phyloP scores from a whole-genome alignment of 2,113 vertebrate genomes.

The Lamprotornis superbus region DNA sequence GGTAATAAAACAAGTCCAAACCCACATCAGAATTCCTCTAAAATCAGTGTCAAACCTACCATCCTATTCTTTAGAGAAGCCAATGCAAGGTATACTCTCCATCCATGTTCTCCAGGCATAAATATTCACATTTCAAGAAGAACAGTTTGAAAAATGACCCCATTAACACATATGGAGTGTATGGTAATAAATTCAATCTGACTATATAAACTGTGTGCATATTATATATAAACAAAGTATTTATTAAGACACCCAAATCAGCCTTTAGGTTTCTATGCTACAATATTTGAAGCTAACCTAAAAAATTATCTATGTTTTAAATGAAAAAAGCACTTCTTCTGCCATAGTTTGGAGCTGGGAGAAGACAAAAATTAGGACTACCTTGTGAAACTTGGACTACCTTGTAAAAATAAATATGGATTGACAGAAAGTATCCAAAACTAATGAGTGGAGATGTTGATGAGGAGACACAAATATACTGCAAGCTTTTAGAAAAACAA shows the following conservation, averaged over 20 bases:
- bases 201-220: neutral
- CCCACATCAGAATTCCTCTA: neutral
- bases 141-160: neutral
- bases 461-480: neutral
- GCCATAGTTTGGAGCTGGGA: neutral
- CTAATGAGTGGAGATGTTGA: neutral
- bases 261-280: neutral
- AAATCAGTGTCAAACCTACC: neutral
- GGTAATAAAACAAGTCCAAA: neutral
- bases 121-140: neutral
- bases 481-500: neutral
- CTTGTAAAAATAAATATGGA: neutral
- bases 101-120: neutral
- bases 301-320: neutral
- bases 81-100: neutral
- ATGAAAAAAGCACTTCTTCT: neutral
- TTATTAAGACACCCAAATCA: neutral
- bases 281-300: neutral
- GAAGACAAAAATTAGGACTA: neutral
- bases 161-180: neutral
- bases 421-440: neutral
- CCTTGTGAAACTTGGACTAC: neutral
- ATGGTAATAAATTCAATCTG: neutral
- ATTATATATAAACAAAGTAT: neutral
- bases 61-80: neutral